Evolutionary conservation across 1,140 invertebrate genomes (phyloP).

Genomic region (Pachypeltis micranthus): DNA sequence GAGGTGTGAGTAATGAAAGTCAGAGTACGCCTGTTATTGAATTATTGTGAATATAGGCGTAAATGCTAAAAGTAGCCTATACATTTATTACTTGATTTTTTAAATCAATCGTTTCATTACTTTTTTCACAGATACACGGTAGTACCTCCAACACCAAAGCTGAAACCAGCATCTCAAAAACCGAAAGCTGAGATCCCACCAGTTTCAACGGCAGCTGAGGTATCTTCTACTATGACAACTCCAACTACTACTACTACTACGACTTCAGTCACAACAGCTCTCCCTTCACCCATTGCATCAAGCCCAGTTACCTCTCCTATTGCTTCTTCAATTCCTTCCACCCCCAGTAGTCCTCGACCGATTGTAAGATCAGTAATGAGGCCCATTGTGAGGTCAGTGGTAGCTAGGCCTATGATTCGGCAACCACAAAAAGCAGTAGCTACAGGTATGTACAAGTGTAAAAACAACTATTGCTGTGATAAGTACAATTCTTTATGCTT

Average conservation of each 20-base stretch:
- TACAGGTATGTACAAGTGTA: background rate
- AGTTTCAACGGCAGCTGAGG: too few relatives aligned
- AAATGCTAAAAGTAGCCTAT: too few relatives aligned
- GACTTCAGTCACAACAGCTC: conserved; percentile 17
- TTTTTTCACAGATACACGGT: conserved; percentile 20
- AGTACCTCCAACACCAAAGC: conserved; percentile 41
- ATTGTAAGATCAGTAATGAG: conserved; percentile 16
- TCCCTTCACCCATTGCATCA: conserved; percentile 20
- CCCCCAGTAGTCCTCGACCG: conserved; percentile 19
- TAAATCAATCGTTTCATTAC: too few relatives aligned
- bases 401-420: conserved; percentile 11
- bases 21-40: too few relatives aligned
- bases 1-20: too few relatives aligned
- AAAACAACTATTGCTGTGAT: background rate
- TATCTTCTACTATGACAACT: conserved; percentile 19
- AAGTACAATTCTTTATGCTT: background rate
- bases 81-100: too few relatives aligned
- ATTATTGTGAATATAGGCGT: too few relatives aligned
- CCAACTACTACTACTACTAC: conserved; percentile 3
- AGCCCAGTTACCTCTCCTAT: conserved; percentile 15
- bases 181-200: conserved; percentile 22
- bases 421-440: conserved; percentile 17
- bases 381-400: conserved; percentile 13
- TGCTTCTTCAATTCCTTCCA: conserved; percentile 21
- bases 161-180: conserved; percentile 25